These are phyloP conservation scores for Eupithecia vulgata DNA, from an alignment of 2,888 invertebrate species.

Conservation along the genomic window DNA sequence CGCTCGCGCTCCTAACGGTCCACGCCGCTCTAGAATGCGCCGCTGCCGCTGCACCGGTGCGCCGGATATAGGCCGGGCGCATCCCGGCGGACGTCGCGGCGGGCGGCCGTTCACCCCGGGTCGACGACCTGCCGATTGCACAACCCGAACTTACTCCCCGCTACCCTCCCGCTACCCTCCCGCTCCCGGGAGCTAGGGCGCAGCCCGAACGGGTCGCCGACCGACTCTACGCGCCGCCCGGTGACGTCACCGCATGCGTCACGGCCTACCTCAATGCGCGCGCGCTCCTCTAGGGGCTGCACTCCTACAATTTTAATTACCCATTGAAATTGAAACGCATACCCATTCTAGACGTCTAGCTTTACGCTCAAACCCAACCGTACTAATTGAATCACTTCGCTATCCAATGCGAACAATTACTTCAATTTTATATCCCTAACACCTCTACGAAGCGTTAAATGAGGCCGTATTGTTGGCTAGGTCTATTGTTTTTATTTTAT, in stretches of 20 bases:
- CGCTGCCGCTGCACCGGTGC: constrained; percentile 81
- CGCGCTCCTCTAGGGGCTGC: constrained; percentile 82
- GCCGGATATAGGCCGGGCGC: constrained; percentile 84
- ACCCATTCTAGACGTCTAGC: constrained; percentile 20
- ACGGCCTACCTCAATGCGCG: constrained; percentile 85
- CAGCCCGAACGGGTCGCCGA: constrained; percentile 71
- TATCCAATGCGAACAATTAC: not conserved
- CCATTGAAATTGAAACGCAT: constrained; percentile 31
- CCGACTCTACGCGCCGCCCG: constrained; percentile 69
- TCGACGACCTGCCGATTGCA: constrained; percentile 82
- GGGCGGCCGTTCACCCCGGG: constrained; percentile 81
- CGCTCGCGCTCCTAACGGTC: constrained; percentile 79
- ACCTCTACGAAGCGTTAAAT: not conserved
- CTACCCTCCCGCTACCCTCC: constrained; percentile 58
- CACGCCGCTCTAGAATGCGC: constrained; percentile 83
- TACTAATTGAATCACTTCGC: not conserved
- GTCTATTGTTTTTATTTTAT: not conserved
- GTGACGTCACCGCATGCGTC: constrained; percentile 80
- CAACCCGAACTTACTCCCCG: constrained; percentile 64
- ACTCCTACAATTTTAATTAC: constrained; percentile 69
- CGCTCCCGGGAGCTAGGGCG: constrained; percentile 72
- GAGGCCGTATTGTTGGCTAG: not conserved
- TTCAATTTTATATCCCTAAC: not conserved
- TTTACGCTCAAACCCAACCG: not conserved
- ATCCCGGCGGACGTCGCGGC: constrained; percentile 81